These are phyloP conservation scores for Drosophila triauraria DNA, from an alignment of 1,140 invertebrate species.

Conservation along the genomic window DNA sequence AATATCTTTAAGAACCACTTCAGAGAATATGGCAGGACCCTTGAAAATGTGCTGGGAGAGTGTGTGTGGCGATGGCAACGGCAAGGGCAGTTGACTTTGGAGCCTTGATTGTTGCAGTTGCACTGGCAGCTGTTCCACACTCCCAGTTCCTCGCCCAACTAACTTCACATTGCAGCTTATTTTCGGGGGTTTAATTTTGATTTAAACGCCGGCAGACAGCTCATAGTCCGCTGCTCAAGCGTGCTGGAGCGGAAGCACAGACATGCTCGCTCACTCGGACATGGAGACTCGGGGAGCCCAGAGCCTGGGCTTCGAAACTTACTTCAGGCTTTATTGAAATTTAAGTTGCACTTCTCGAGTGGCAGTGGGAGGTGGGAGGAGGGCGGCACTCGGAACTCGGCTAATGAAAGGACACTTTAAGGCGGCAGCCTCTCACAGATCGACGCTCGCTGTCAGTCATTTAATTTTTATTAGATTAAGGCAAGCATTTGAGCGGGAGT, in stretches of 20 bases:
- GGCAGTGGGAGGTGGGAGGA: background rate
- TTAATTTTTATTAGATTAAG: conserved; percentile 78
- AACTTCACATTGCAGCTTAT: conserved; percentile 57
- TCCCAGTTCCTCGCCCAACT: background rate
- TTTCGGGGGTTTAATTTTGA: conserved; percentile 81
- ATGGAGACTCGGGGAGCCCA: conserved; percentile 1
- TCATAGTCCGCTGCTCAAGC: conserved; percentile 54
- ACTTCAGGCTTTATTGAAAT: conserved; percentile 58
- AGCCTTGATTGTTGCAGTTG: conserved; percentile 60
- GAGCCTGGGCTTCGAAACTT: conserved; percentile 19
- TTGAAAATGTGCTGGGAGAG: conserved; percentile 12
- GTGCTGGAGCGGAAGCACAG: conserved; percentile 66
- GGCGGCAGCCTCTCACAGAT: conserved; percentile 19
- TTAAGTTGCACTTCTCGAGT: conserved; percentile 54
- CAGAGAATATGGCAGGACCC: conserved; percentile 17
- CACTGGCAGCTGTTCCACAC: conserved; percentile 39
- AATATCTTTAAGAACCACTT: conserved; percentile 25
- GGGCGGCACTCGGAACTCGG: conserved; percentile 39
- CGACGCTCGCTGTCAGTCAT: conserved; percentile 46
- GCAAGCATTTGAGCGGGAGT: conserved; percentile 45
- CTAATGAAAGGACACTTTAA: conserved; percentile 72
- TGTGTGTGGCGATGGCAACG: conserved; percentile 38
- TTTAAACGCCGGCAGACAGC: conserved; percentile 78
- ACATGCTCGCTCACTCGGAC: conserved; percentile 64
- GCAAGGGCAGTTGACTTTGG: conserved; percentile 64